Conservation (phyloP, 2,797 vertebrate species). For the Microhierax caerulescens region DNA sequence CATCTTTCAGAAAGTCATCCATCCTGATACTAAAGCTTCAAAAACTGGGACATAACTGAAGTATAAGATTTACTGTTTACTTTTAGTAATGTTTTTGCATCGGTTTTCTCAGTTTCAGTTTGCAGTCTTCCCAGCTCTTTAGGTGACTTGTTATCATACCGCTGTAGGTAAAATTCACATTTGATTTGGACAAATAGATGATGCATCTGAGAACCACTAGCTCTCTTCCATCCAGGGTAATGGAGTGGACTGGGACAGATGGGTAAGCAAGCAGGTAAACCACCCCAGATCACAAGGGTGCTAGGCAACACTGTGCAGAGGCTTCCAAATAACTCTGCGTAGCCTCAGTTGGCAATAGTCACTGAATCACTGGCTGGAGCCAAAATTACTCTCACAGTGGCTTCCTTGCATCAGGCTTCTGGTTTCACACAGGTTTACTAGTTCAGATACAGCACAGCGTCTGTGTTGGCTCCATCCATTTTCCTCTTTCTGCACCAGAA, state of each 20-base stretch:
- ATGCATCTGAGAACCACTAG: background rate
- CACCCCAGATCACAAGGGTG: background rate
- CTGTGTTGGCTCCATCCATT: background rate
- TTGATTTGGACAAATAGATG: background rate
- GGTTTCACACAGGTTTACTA: background rate
- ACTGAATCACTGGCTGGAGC: background rate
- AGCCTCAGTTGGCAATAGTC: background rate
- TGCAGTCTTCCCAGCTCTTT: background rate
- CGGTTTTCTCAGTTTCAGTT: background rate
- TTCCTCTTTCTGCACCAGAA: background rate
- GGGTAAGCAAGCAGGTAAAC: background rate
- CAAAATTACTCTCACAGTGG: background rate
- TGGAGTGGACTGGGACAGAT: background rate
- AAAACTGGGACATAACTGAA: background rate
- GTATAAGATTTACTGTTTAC: background rate
- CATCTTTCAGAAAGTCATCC: background rate
- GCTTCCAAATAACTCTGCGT: background rate
- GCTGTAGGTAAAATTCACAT: background rate
- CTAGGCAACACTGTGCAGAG: background rate
- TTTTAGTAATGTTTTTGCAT: background rate
- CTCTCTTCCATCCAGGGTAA: background rate
- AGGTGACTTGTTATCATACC: background rate
- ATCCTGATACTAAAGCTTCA: background rate
- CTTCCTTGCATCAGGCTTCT: background rate
- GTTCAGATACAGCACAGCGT: background rate